Base-by-base conservation (phyloP, 2,888 invertebrate species). In the Dicranocentrus wangi region DNA sequence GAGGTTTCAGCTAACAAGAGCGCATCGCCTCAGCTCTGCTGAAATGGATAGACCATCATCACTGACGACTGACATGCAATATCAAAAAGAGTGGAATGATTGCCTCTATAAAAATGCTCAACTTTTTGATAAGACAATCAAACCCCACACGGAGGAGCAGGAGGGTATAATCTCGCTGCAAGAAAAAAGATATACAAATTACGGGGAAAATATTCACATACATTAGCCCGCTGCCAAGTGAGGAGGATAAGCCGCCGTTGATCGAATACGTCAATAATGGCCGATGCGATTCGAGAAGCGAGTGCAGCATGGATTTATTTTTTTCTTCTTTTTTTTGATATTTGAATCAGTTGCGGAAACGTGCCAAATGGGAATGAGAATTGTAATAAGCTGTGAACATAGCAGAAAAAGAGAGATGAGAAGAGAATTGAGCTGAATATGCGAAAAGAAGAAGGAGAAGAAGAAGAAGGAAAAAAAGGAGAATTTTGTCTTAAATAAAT, bases 331-430 rank as follows among this genome's bases (percentile, higher is more conserved):
- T n/a, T n/a, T n/a, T n/a, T n/a, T n/a, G n/a, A n/a, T n/a, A n/a
- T n/a, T n/a, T n/a, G n/a, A n/a, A 65, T 81, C 81, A 43, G 73
- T 75, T 75, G 69, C 75, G 81, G 81, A 81, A 81, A 81, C 81
- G 81, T 81, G 81, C 81, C 81, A 81, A 81, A 81, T 81, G 69
- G 61, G 72, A 75, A 75, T 75, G 72, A 81, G 81, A 73, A 69
- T 69, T 72, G 73, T 81, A 80, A 80, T 81, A 75, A 73, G 80
- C 72, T 81, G 80, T 66, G 53, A 81, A 75, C 81, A n/a, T 75
- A 75, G 69, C 73, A 80, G 43, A 47, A 27, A 53, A 19, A 63
- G 63, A 63, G 39, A n/a, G 15, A 61, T 32, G 17, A 32, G 58
- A 61, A 61, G 61, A 58, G 7, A 27, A 28, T 47, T 47, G 28